Evolutionary conservation across 2,113 vertebrate species (phyloP).

Genomic region (Cryptomyrus ogoouensis): DNA sequence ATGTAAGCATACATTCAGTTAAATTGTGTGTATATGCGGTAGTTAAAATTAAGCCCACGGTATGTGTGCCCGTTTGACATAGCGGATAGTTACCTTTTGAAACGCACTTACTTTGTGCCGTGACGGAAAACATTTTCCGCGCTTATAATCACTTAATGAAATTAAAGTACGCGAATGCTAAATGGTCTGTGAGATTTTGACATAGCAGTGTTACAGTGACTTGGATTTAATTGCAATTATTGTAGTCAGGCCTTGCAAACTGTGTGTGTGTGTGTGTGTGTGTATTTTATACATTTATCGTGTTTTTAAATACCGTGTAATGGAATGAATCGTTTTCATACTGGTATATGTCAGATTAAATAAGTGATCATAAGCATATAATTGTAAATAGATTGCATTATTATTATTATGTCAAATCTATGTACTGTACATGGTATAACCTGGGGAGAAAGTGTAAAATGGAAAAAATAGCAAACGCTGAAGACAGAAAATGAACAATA

Average conservation of each 20-base stretch:
- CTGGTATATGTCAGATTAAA: not conserved
- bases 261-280: not conserved
- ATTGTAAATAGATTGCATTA: not conserved
- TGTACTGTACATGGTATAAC: not conserved
- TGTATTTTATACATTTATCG: not conserved
- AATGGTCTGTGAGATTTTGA: not conserved
- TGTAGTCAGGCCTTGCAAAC: not conserved
- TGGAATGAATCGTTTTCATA: not conserved
- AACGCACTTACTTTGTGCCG: not conserved
- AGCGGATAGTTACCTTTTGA: not conserved
- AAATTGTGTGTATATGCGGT: not conserved
- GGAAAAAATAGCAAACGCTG: not conserved
- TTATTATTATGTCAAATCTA: not conserved
- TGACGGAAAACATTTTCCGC: not conserved
- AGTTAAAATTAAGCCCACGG: not conserved
- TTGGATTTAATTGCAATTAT: not conserved
- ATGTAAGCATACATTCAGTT: not conserved
- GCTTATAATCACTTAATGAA: not conserved
- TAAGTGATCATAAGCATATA: not conserved
- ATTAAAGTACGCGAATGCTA: not conserved
- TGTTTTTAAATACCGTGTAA: not conserved
- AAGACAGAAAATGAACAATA: slow-evolving; percentile 6
- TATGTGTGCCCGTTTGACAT: too few species aligned
- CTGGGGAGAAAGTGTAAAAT: not conserved
- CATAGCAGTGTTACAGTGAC: not conserved